Evolutionary conservation across 2,797 vertebrate genomes (phyloP).

Genomic region (Harpagifer antarcticus): DNA sequence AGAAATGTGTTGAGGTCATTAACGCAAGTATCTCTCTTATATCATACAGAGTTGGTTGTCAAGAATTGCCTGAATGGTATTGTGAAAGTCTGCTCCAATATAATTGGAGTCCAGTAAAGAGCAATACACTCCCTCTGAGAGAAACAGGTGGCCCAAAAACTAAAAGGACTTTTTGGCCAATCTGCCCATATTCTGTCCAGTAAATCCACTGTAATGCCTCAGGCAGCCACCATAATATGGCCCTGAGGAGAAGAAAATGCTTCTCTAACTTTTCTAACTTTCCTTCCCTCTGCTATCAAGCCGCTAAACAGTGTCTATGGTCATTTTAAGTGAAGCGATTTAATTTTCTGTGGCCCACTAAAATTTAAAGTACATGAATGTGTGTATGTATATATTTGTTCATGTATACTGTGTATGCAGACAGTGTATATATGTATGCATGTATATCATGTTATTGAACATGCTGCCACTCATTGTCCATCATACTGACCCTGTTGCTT

Average conservation of each 20-base stretch:
- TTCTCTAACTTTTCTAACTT: background rate
- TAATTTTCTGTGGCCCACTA: too few species aligned
- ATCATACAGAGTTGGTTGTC: too few species aligned
- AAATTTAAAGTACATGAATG: too few species aligned
- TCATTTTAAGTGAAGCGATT: background rate
- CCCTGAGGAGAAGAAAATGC: background rate
- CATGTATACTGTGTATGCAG: too few species aligned
- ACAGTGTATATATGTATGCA: too few species aligned
- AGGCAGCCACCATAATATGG: background rate
- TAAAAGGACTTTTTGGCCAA: background rate
- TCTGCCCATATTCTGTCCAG: background rate
- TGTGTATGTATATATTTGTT: too few species aligned
- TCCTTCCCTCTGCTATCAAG: background rate
- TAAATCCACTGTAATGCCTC: background rate
- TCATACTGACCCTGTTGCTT: background rate
- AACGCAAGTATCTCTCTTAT: too few species aligned
- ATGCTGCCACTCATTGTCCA: background rate
- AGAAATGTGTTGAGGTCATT: too few species aligned
- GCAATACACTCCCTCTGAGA: background rate
- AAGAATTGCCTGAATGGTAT: background rate
- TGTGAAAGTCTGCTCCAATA: background rate
- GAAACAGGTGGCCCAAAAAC: conserved; percentile 2
- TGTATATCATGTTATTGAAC: background rate
- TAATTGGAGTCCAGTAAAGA: background rate
- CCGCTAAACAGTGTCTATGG: background rate